These are phyloP conservation scores for Acanthisitta chloris DNA, from an alignment of 2,113 vertebrate genomes.

Conservation along the genomic window DNA sequence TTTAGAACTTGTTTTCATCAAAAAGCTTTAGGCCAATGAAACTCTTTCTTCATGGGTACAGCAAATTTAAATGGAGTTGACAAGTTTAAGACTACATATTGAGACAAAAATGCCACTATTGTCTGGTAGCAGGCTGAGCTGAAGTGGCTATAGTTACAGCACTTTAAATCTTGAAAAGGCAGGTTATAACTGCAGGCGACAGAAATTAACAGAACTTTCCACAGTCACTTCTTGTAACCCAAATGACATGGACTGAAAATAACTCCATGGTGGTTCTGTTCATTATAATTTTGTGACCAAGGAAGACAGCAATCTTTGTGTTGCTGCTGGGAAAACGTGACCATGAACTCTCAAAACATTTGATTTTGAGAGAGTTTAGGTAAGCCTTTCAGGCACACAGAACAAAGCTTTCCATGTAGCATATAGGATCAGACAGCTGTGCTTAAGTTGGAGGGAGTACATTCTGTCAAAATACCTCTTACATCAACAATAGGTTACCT, in stretches of 20 bases:
- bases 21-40: constrained; percentile 38
- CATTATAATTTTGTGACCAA: constrained; percentile 2
- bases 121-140: constrained; percentile 37
- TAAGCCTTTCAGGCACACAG: neutral
- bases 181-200: constrained; percentile 29
- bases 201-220: constrained; percentile 21
- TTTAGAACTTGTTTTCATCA: constrained; percentile 56
- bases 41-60: constrained; percentile 44
- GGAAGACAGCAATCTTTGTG: constrained; percentile 1
- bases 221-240: neutral
- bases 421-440: neutral
- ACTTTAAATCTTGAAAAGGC: constrained; percentile 56
- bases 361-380: neutral
- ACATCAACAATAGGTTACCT: neutral
- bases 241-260: neutral
- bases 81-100: constrained; percentile 51
- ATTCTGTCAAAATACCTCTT: neutral
- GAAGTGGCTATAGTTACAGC: constrained; percentile 29
- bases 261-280: constrained; percentile 17
- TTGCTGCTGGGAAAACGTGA: neutral
- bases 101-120: constrained; percentile 57
- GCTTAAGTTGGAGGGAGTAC: neutral
- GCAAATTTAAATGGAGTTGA: constrained; percentile 62
- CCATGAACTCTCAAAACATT: neutral
- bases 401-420: neutral